Conservation (phyloP, 23 tunicate genomes). For the Aplidium turbinatum region DNA sequence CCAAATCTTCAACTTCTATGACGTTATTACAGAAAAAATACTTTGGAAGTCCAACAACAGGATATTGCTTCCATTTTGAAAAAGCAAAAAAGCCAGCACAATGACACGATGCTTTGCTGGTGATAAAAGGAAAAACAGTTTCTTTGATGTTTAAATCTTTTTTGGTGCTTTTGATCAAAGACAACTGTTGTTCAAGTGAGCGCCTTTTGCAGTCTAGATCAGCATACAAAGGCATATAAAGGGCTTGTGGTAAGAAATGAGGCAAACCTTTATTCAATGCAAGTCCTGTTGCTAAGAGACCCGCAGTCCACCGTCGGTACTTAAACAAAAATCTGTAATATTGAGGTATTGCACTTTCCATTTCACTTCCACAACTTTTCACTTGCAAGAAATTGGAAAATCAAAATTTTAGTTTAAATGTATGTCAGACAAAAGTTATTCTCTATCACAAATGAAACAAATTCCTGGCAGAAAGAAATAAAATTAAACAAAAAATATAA, state of each 20-base stretch:
- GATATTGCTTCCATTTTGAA: constrained; percentile 21
- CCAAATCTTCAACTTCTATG: constrained; percentile 55
- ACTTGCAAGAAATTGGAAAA: too few relatives aligned
- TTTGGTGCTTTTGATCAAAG: constrained; percentile 31
- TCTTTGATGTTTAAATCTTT: constrained; percentile 32
- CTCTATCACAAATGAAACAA: too few relatives aligned
- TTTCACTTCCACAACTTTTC: too few relatives aligned
- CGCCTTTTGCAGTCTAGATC: constrained; percentile 12
- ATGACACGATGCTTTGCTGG: constrained; percentile 22
- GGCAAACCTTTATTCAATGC: constrained; percentile 49
- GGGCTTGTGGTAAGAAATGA: constrained; percentile 54
- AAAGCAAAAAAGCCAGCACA: constrained; percentile 79
- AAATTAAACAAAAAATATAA: too few relatives aligned
- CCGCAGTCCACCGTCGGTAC: constrained; percentile 52
- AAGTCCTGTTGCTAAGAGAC: constrained; percentile 43
- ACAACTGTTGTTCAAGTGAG: constrained; percentile 40
- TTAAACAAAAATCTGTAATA: constrained; percentile 33
- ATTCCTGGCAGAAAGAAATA: too few relatives aligned
- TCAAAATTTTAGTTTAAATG: too few relatives aligned
- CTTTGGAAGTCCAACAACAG: constrained; percentile 68
- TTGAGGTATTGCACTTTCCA: too few relatives aligned
- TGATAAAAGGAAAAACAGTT: constrained; percentile 52
- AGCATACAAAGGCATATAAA: constrained; percentile 64
- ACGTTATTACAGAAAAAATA: constrained; percentile 55
- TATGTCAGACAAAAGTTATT: too few relatives aligned